phyloP scores from a whole-genome alignment of 2,113 vertebrate genomes.

The Chaetorhynchus papuensis region DNA sequence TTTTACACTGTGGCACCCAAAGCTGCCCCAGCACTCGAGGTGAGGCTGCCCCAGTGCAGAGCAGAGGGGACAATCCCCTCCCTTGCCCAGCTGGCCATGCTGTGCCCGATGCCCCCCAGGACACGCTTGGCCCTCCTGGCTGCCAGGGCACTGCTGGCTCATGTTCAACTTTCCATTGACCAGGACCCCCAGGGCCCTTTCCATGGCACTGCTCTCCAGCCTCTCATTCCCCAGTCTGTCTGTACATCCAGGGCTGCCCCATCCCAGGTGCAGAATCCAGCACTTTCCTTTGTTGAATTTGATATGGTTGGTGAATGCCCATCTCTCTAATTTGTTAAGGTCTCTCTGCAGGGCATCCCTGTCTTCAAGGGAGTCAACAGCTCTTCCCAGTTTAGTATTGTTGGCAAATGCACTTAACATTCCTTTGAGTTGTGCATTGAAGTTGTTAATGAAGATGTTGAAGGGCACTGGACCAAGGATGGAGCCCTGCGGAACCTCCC shows the following conservation, averaged over 20 bases:
- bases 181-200: neutral
- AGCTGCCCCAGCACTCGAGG: fast-evolving
- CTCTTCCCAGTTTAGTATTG: neutral
- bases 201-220: neutral
- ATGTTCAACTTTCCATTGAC: neutral
- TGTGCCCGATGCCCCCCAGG: neutral
- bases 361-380: neutral
- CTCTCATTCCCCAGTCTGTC: fast-evolving
- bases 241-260: fast-evolving
- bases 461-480: neutral
- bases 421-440: neutral
- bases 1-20: fast-evolving
- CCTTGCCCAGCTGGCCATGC: fast-evolving
- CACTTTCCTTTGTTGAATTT: neutral
- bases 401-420: neutral
- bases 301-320: fast-evolving
- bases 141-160: neutral
- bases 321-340: neutral
- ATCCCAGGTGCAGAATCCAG: neutral
- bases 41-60: fast-evolving
- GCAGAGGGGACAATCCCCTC: neutral
- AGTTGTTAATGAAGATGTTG: neutral
- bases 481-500: neutral
- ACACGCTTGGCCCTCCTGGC: neutral
- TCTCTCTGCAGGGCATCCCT: neutral